phyloP scores from a whole-genome alignment of 2,888 invertebrate species.

The Agonopterix alstromeriana region DNA sequence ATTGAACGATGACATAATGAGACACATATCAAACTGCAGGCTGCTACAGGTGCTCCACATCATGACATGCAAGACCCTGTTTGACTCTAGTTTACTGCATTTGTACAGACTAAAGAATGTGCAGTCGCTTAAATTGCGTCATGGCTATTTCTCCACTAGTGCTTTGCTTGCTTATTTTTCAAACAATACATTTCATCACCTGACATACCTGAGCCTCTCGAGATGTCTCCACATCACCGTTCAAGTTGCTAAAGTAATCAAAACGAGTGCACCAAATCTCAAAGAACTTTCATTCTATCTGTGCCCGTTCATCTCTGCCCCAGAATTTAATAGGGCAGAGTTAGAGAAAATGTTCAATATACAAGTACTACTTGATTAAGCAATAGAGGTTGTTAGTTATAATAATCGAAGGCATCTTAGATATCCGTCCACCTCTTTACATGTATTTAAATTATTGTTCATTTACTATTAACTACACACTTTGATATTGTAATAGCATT shows the following conservation, averaged over 20 bases:
- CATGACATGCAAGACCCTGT: conserved; percentile 71
- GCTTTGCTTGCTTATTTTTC: conserved; percentile 68
- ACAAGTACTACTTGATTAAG: conserved; percentile 65
- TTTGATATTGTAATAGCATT: too few relatives aligned
- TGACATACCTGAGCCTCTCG: conserved; percentile 67
- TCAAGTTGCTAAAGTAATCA: conserved; percentile 66
- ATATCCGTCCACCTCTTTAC: conserved; percentile 36
- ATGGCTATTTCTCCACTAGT: conserved; percentile 70
- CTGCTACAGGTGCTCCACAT: conserved; percentile 62
- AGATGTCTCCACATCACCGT: conserved; percentile 68
- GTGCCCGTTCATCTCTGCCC: conserved; percentile 67
- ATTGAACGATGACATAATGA: conserved; percentile 66
- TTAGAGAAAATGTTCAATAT: conserved; percentile 69
- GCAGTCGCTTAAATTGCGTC: conserved; percentile 65
- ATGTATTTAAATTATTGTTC: conserved; percentile 1
- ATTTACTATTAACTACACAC: background rate
- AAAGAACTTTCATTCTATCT: conserved; percentile 69
- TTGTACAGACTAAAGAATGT: conserved; percentile 61
- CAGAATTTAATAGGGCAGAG: conserved; percentile 62
- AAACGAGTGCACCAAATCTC: conserved; percentile 65
- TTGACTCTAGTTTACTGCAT: conserved; percentile 69
- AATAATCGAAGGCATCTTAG: conserved; percentile 26
- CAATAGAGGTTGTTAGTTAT: conserved; percentile 19
- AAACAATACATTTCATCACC: conserved; percentile 61
- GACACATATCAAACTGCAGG: conserved; percentile 61